Evolutionary conservation across 2,113 vertebrate genomes (phyloP).

Genomic region (Tylochromis polylepis): DNA sequence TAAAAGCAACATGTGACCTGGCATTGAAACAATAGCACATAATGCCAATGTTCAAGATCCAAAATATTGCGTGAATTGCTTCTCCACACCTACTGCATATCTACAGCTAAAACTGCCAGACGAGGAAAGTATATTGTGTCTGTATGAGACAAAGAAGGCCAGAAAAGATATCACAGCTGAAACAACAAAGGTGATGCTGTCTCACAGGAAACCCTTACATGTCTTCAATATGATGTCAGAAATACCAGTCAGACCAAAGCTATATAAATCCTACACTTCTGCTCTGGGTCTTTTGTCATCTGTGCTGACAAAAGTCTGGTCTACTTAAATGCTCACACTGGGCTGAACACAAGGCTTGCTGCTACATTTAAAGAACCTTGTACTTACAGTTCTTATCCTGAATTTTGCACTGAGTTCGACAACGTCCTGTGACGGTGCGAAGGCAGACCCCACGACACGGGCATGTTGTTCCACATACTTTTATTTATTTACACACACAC

Average conservation of each 20-base stretch:
- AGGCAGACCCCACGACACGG: too few species aligned
- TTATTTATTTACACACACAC: too few species aligned
- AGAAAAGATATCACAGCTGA: not conserved
- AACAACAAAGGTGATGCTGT: not conserved
- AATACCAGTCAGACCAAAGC: not conserved
- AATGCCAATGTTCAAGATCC: constrained; percentile 19
- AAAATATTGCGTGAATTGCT: constrained; percentile 11
- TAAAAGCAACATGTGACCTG: not conserved
- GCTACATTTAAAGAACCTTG: not conserved
- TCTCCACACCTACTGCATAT: not conserved
- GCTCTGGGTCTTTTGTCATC: not conserved
- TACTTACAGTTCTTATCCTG: not conserved
- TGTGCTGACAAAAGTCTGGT: not conserved
- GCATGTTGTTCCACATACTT: too few species aligned
- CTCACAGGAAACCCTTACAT: not conserved
- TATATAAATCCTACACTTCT: not conserved
- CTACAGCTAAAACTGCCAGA: not conserved
- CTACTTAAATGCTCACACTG: not conserved
- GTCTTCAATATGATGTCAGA: not conserved
- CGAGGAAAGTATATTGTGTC: not conserved
- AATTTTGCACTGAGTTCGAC: not conserved
- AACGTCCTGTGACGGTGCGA: not conserved
- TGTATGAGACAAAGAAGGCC: not conserved
- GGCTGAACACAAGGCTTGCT: not conserved
- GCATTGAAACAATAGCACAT: constrained; percentile 2